Base-by-base conservation (phyloP, 2,888 invertebrate genomes). In the Scaeva pyrastri region DNA sequence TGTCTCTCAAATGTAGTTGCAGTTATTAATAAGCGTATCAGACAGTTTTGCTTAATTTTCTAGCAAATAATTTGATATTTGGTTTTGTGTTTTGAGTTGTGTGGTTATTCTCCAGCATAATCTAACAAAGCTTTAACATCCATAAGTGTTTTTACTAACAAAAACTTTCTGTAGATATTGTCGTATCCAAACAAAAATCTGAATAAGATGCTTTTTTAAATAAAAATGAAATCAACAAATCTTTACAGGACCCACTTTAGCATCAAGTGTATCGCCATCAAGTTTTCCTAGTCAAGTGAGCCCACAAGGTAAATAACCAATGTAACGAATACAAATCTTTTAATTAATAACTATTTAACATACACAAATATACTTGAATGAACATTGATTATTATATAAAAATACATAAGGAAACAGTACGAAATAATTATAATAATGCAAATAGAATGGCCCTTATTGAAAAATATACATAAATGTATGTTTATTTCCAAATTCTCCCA, bases 231-330 rank as follows among this genome's bases (percentile, higher is more conserved):
- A 39, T 19, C 16, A 58, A 60, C 6, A 52, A 16, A 50, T 85
- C 62, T 80, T 88, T 88, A 16, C 84, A 89, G 89, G 88, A 86
- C 89, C 88, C 26, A 70, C 88, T 19, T 88, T 88, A 87, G 86
- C 88, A 83, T 89, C 89, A 36, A 89, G 89, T 87, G 88, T 89
- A 11, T 89, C 89, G 50, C 89, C 89, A 56, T 89, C 89, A 77
- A 89, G 89, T 84, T 88, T 89, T 88, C 89, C 89, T 80, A 90
- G 89, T 88, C 89, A 90, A 88, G 88, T 88, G 60, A 90, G 90
- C 88, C 89, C 89, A 52, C 90, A 89, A 89, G 90, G 89, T 89
- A 86, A 86, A 48, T 87, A 26, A 45, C 21, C 2, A 21, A 66
- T 31, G 2, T 45, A 26, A 14, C 23, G 8, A 21, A 12, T 36